Evolutionary conservation across 1,140 invertebrate species (phyloP).

Genomic region (Eumeta japonica): DNA sequence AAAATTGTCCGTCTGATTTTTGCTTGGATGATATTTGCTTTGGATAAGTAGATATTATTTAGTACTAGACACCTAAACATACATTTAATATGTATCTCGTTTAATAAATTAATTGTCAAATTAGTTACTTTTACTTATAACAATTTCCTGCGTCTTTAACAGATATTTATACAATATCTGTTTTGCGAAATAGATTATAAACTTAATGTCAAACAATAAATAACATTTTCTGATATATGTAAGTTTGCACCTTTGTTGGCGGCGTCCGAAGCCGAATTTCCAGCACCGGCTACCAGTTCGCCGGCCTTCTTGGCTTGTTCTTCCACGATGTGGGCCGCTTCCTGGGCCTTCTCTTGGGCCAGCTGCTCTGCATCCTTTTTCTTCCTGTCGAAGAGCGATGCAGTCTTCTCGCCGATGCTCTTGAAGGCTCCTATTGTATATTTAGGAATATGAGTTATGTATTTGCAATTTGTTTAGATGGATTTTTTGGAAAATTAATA

Average conservation of each 20-base stretch:
- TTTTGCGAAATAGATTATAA: too few relatives aligned
- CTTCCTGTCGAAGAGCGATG: slow-evolving; percentile 62
- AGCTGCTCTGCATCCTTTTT: slow-evolving; percentile 63
- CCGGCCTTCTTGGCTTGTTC: slow-evolving; percentile 62
- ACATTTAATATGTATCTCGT: too few relatives aligned
- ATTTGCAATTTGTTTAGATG: too few relatives aligned
- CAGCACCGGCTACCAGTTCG: slow-evolving; percentile 55
- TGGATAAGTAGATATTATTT: too few relatives aligned
- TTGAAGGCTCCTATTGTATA: slow-evolving; percentile 58
- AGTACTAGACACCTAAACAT: too few relatives aligned
- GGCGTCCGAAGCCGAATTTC: slow-evolving; percentile 52
- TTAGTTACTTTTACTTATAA: not conserved
- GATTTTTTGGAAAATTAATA: too few relatives aligned
- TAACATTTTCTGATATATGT: not conserved
- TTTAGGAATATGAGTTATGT: too few relatives aligned
- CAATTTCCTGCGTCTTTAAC: not conserved
- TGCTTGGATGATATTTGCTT: too few relatives aligned
- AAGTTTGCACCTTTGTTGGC: slow-evolving; percentile 35
- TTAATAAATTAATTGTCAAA: too few relatives aligned
- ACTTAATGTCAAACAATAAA: not conserved
- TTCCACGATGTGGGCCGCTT: slow-evolving; percentile 58
- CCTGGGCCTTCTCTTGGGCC: slow-evolving; percentile 57
- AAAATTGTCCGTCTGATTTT: too few relatives aligned
- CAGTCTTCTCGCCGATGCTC: slow-evolving; percentile 63
- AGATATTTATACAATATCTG: too few relatives aligned